A percentile compares a stretch with the other conserved stretches of the same genome.
Conservation (phyloP, 1,140 invertebrate genomes). For the Drosophila ananassae region DNA sequence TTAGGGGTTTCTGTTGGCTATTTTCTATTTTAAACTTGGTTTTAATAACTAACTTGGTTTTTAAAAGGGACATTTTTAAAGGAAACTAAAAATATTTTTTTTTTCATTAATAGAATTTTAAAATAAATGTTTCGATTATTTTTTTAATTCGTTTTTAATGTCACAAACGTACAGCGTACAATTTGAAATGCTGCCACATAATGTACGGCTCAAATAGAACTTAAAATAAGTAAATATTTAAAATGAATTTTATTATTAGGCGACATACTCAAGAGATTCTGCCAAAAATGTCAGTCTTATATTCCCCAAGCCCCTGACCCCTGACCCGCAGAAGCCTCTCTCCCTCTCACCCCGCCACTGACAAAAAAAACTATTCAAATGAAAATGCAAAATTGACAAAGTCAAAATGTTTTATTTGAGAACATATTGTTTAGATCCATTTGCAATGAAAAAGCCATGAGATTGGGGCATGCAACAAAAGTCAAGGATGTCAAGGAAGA, state of each 20-base stretch:
- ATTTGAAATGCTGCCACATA: too few relatives aligned
- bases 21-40: too few relatives aligned
- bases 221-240: too few relatives aligned
- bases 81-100: too few relatives aligned
- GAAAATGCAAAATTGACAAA: conserved; percentile 76
- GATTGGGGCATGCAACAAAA: conserved; percentile 8
- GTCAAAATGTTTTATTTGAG: conserved; percentile 70
- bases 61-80: too few relatives aligned
- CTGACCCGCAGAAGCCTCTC: conserved; percentile 5
- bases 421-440: conserved; percentile 52
- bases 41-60: too few relatives aligned
- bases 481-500: conserved; percentile 21
- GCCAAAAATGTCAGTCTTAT: conserved; percentile 18
- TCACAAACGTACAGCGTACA: too few relatives aligned
- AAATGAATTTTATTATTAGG: conserved; percentile 14
- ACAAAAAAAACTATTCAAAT: conserved; percentile 24
- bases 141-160: too few relatives aligned
- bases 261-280: conserved; percentile 17
- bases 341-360: neutral
- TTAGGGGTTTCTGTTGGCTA: neutral
- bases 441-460: conserved; percentile 19
- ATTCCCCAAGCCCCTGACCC: neutral
- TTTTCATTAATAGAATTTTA: too few relatives aligned
- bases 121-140: too few relatives aligned
- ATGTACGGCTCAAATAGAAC: too few relatives aligned